Evolutionary conservation across 2,888 invertebrate genomes (phyloP).

Genomic region (Oligia fasciuncula): DNA sequence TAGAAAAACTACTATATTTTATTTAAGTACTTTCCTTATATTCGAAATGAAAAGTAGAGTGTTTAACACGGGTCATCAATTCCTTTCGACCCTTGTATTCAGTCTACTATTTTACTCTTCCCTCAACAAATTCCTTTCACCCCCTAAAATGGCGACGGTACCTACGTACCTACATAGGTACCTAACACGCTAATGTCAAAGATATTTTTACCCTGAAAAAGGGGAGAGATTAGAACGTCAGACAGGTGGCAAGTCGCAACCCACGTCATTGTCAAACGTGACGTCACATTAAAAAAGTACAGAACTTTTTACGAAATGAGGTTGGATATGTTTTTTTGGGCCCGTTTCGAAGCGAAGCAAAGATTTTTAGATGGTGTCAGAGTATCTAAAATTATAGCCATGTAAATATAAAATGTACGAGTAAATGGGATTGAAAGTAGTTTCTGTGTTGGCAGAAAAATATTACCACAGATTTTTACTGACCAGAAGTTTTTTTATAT

Average conservation of each 20-base stretch:
- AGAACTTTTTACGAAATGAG: constrained; percentile 58
- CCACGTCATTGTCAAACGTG: constrained; percentile 60
- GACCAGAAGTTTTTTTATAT: not conserved
- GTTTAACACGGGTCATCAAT: too few species aligned
- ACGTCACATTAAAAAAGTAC: constrained; percentile 64
- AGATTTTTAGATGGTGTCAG: constrained; percentile 37
- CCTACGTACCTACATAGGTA: not conserved
- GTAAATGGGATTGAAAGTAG: not conserved
- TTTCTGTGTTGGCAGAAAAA: not conserved
- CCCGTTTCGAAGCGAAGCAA: constrained; percentile 16
- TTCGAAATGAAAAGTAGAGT: too few species aligned
- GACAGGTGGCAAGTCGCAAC: constrained; percentile 59
- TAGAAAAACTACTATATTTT: too few species aligned
- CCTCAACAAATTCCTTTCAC: constrained; percentile 4
- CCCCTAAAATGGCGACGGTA: not conserved
- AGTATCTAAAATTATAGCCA: not conserved
- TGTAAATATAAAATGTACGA: not conserved
- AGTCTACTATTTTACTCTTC: not conserved
- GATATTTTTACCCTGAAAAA: constrained; percentile 59
- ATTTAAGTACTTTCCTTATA: too few species aligned
- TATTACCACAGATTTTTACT: not conserved
- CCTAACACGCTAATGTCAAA: constrained; percentile 37
- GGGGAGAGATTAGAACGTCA: constrained; percentile 45
- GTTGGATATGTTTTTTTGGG: constrained; percentile 41
- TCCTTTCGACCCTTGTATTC: too few species aligned